Evolutionary conservation across 2,113 vertebrate genomes (phyloP).

Genomic region (Plestiodon gilberti): DNA sequence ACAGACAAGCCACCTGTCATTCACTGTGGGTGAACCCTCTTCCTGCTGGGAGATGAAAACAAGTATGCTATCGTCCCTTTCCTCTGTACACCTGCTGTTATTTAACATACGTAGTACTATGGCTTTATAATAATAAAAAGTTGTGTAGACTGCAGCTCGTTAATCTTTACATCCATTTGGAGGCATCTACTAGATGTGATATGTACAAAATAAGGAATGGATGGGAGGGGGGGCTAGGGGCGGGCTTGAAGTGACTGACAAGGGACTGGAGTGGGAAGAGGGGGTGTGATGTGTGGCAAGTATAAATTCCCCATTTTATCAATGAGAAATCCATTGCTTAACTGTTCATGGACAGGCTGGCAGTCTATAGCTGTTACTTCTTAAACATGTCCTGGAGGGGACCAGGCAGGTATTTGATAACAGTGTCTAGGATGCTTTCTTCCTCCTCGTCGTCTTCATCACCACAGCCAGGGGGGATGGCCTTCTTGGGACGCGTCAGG

Average conservation of each 20-base stretch:
- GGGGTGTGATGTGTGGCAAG: conserved; percentile 25
- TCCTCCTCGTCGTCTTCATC: conserved; percentile 89
- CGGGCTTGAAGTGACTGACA: conserved; percentile 44
- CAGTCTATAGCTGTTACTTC: conserved; percentile 83
- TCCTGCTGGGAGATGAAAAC: conserved; percentile 50
- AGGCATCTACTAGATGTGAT: conserved; percentile 72
- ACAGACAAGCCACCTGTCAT: conserved; percentile 32
- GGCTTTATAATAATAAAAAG: conserved; percentile 79
- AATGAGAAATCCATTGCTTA: conserved; percentile 73
- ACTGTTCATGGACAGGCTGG: conserved; percentile 66
- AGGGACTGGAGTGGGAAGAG: conserved; percentile 12
- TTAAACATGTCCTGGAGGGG: conserved; percentile 98
- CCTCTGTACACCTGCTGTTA: conserved; percentile 61
- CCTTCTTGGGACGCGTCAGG: conserved; percentile 93
- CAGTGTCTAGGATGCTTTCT: conserved; percentile 95
- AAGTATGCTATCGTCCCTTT: conserved; percentile 38
- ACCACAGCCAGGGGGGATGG: conserved; percentile 77
- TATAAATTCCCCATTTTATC: conserved; percentile 69
- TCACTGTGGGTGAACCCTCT: conserved; percentile 43
- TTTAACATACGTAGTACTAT: conserved; percentile 77
- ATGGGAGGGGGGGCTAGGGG: conserved; percentile 23
- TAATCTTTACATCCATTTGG: conserved; percentile 71
- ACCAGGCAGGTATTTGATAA: conserved; percentile 96
- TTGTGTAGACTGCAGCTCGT: conserved; percentile 74
- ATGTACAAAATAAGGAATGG: conserved; percentile 66